phyloP scores from a whole-genome alignment of 1,140 invertebrate species.

The Bombus fervidus region DNA sequence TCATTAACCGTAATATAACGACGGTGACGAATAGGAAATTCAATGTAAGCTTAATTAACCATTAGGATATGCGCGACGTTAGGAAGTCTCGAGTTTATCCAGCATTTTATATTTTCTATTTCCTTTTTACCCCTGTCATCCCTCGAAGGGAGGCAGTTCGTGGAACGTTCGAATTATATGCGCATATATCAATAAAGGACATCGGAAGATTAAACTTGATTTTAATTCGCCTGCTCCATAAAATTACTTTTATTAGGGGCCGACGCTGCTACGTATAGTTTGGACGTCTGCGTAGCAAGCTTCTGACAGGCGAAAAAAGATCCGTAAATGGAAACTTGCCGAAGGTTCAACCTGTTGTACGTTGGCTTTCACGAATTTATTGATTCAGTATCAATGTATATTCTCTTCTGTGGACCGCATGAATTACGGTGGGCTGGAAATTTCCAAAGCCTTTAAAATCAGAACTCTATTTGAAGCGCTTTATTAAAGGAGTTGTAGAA shows the following conservation, averaged over 20 bases:
- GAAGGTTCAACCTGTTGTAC: background rate
- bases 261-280: background rate
- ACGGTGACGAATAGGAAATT: slow-evolving; percentile 61
- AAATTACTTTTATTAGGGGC: background rate
- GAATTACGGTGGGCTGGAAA: background rate
- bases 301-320: background rate
- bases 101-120: background rate
- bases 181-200: background rate
- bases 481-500: background rate
- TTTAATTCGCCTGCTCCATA: background rate
- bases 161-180: background rate
- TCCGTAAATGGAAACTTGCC: slow-evolving; percentile 19
- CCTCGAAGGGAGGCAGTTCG: background rate
- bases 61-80: slow-evolving; percentile 38
- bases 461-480: no score
- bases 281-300: background rate
- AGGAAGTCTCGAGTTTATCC: background rate
- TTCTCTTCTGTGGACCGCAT: background rate
- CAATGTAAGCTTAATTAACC: slow-evolving; percentile 56
- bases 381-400: background rate
- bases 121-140: no score
- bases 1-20: slow-evolving; percentile 60
- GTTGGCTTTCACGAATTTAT: slow-evolving; percentile 10
- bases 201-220: background rate
- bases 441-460: background rate